Conservation (phyloP, 1,140 invertebrate species). For the Liolophura sinensis region DNA sequence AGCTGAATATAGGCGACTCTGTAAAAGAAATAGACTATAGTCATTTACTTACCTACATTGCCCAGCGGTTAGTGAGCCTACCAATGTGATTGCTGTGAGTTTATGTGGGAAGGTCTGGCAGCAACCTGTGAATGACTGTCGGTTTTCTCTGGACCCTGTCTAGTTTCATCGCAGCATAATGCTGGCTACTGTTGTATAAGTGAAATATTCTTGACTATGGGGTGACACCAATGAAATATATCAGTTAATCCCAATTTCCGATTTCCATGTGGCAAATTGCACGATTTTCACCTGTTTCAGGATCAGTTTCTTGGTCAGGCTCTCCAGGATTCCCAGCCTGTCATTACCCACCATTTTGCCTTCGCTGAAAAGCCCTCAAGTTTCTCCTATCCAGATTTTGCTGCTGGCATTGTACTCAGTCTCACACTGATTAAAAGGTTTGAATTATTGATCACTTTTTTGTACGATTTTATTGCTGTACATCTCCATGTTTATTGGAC, state of each 20-base stretch:
- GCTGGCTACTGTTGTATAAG: too few relatives aligned
- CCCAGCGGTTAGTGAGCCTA: too few relatives aligned
- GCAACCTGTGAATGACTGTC: too few relatives aligned
- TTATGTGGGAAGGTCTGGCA: too few relatives aligned
- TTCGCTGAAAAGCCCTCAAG: slow-evolving; percentile 68
- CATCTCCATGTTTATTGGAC: neutral
- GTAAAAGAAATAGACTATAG: too few relatives aligned
- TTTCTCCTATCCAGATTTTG: slow-evolving; percentile 80
- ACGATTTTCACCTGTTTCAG: slow-evolving; percentile 58
- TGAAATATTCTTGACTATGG: too few relatives aligned
- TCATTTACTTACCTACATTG: too few relatives aligned
- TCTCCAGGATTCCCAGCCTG: slow-evolving; percentile 75
- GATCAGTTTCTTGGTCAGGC: slow-evolving; percentile 74
- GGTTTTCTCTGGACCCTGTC: too few relatives aligned
- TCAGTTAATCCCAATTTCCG: neutral
- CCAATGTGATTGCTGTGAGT: too few relatives aligned
- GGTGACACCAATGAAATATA: too few relatives aligned
- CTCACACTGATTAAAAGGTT: slow-evolving; percentile 70
- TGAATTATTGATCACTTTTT: slow-evolving; percentile 27
- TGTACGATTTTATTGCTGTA: neutral
- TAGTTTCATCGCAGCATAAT: too few relatives aligned
- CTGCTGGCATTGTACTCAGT: slow-evolving; percentile 78
- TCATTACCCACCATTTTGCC: slow-evolving; percentile 89
- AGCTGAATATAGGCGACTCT: too few relatives aligned
- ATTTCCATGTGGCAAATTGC: slow-evolving; percentile 10